A percentile compares a stretch with the other conserved stretches of the same genome.
These are phyloP conservation scores for Conops quadrifasciatus DNA, from an alignment of 2,888 invertebrate species.

Conservation along the genomic window DNA sequence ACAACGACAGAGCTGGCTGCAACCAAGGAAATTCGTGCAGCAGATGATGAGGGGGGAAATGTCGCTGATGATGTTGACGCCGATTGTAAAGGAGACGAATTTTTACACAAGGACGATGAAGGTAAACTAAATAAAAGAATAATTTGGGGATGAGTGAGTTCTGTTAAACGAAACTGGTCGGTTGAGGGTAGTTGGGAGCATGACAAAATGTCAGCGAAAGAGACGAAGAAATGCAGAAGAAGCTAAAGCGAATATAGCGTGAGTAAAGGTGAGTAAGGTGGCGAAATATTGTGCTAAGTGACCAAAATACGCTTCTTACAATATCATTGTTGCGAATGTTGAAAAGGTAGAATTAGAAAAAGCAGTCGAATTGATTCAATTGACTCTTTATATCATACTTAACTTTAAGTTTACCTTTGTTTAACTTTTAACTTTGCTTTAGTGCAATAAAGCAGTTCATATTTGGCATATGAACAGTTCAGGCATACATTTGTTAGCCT, in stretches of 20 bases:
- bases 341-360: too few species aligned
- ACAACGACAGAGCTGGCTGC: slow-evolving; percentile 42
- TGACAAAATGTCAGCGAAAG: neutral
- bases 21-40: slow-evolving; percentile 52
- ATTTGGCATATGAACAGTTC: too few species aligned
- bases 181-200: neutral
- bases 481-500: too few species aligned
- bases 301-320: too few species aligned
- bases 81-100: slow-evolving; percentile 40
- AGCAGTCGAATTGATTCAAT: too few species aligned
- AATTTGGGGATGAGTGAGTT: slow-evolving; percentile 25
- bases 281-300: too few species aligned
- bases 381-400: too few species aligned
- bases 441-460: too few species aligned
- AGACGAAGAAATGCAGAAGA: neutral
- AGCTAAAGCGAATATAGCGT: neutral
- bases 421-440: too few species aligned
- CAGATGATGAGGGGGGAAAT: slow-evolving; percentile 25
- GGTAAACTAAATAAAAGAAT: slow-evolving; percentile 56
- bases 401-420: too few species aligned
- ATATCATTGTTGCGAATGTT: too few species aligned
- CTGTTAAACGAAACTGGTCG: slow-evolving; percentile 17
- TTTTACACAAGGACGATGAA: slow-evolving; percentile 46
- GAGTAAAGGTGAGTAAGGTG: neutral
- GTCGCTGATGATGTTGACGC: slow-evolving; percentile 45